Base-by-base conservation (phyloP, 53 echinoderm and acorn worm species). In the Astropecten irregularis region DNA sequence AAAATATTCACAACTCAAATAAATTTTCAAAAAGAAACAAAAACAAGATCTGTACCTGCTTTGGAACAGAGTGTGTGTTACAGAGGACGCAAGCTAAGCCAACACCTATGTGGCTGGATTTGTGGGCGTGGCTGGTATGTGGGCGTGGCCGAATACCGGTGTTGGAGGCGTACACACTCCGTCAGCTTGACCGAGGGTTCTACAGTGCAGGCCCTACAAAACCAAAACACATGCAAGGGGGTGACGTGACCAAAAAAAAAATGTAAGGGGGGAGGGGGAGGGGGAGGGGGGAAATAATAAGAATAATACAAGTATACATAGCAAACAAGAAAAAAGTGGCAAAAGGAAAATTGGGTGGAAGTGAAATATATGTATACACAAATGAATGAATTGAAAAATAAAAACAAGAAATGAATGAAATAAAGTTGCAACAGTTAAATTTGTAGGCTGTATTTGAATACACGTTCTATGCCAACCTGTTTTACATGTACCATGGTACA, bases 191-290 rank as follows among this genome's bases (percentile, higher is more conserved):
- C 47, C 42, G 46, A 60, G 31, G 79, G 46, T 40, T 25, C 42
- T 44, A 68, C 60, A 79, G 76, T 76, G 58, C 57, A 57, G 76
- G 61, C 79, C 79, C 79, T 79, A 79, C 21, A 79, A 79, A 68
- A 79, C 79, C 79, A 79, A 79, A 79, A 79, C 40, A 61, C 79
- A 79, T 79, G 79, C 79, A 79, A 77, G 79, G 79, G 79, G 46
- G 46, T 14, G 40, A 26, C 68, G 28, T 44, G 68, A 62, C 62
- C 46, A 60, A 29, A 46, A n/a, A 42, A 6, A 11, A 42, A 11
- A 42, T 6, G 42, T 8, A 42, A 42, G 42, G 42, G 11, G 6
- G 11, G 42, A 42, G 42, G 42, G 42, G 42, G 42, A 8, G 42
- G 21, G 53, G 53, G 53, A 21, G 66, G 66, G 37, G 36, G 36